Evolutionary conservation across 2,797 vertebrate species (phyloP).

Genomic region (Sciurus vulgaris): DNA sequence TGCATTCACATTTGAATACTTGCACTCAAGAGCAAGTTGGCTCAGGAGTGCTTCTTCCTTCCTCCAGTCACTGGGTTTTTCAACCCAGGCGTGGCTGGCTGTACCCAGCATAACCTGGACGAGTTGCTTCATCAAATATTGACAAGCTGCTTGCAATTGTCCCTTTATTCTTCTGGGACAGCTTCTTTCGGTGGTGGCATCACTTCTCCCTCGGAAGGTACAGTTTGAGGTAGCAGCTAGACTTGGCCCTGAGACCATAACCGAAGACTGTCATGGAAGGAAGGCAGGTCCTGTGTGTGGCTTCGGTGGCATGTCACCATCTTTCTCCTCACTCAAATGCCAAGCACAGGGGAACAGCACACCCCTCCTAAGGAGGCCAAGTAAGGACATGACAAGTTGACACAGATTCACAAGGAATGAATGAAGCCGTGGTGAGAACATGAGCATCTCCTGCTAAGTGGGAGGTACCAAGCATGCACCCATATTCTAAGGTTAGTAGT

Average conservation of each 20-base stretch:
- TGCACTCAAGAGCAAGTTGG: background rate
- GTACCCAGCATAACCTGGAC: background rate
- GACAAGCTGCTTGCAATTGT: background rate
- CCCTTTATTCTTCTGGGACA: background rate
- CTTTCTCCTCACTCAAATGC: background rate
- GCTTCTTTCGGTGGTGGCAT: slow-evolving; percentile 25
- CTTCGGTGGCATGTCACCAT: background rate
- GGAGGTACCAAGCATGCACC: background rate
- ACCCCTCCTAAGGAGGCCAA: background rate
- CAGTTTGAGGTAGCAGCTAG: background rate
- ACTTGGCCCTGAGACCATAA: background rate
- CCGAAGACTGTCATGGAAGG: background rate
- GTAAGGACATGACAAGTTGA: background rate
- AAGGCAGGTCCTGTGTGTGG: background rate
- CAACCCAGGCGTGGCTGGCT: background rate
- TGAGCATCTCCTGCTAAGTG: background rate
- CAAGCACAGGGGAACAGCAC: background rate
- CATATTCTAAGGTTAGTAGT: background rate
- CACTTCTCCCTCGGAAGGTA: background rate
- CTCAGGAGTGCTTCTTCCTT: slow-evolving; percentile 26
- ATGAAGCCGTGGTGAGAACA: background rate
- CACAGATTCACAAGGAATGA: background rate
- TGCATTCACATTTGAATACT: background rate
- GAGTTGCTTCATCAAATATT: background rate
- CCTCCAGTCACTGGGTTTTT: background rate